These are phyloP conservation scores for Acronicta psi DNA, from an alignment of 2,888 invertebrate genomes.

Conservation along the genomic window DNA sequence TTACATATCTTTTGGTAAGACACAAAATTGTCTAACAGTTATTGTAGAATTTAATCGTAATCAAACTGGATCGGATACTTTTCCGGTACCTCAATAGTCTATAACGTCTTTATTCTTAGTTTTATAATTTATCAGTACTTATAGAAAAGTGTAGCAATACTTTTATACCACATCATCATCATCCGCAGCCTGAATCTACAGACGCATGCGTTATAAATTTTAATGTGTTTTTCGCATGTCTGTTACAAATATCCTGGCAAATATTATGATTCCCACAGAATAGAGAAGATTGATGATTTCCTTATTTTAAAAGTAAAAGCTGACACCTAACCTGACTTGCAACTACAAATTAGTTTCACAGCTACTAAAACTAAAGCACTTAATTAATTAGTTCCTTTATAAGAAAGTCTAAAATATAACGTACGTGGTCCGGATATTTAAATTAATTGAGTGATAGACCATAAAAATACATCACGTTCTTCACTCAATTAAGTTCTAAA, in stretches of 20 bases:
- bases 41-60: conserved; percentile 15
- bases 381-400: conserved; percentile 37
- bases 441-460: conserved; percentile 6
- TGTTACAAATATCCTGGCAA: conserved; percentile 17
- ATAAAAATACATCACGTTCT: conserved; percentile 11
- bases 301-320: conserved; percentile 47
- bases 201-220: too few relatives aligned
- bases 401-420: conserved; percentile 28
- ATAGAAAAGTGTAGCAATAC: too few relatives aligned
- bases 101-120: too few relatives aligned
- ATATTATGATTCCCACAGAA: conserved; percentile 17
- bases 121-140: too few relatives aligned
- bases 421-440: conserved; percentile 18
- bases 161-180: too few relatives aligned
- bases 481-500: conserved; percentile 17
- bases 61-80: not conserved
- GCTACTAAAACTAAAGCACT: conserved; percentile 7
- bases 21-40: too few relatives aligned
- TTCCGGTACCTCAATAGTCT: not conserved
- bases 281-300: conserved; percentile 34
- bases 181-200: too few relatives aligned
- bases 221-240: not conserved
- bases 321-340: conserved; percentile 16
- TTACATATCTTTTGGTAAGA: too few relatives aligned
- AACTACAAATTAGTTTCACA: conserved; percentile 30